Evolutionary conservation across 2,797 vertebrate species (phyloP).

Genomic region (Sylvilagus floridanus): DNA sequence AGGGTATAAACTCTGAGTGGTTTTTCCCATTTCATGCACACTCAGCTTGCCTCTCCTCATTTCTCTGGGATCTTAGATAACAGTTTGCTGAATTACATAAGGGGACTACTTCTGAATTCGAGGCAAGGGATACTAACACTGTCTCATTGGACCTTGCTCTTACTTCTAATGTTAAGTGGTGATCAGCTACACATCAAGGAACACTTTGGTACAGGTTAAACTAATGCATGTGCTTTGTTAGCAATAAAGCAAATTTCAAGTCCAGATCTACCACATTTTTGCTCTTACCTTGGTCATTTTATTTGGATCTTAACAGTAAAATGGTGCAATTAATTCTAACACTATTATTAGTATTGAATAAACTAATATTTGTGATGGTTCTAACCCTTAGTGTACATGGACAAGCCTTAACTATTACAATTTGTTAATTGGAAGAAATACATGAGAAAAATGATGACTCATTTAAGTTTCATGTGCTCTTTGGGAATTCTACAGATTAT

Average conservation of each 20-base stretch:
- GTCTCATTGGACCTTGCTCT: neutral
- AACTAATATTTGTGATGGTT: constrained; percentile 24
- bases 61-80: constrained; percentile 21
- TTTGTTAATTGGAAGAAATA: neutral
- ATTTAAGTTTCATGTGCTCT: neutral
- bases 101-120: neutral
- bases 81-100: neutral
- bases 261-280: neutral
- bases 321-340: neutral
- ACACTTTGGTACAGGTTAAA: neutral
- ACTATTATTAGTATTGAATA: neutral
- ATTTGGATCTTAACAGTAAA: constrained; percentile 19
- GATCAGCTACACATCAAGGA: neutral
- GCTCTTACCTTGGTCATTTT: neutral
- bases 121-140: neutral
- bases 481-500: constrained; percentile 7
- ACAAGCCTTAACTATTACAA: neutral
- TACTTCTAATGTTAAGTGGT: neutral
- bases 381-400: neutral
- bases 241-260: constrained; percentile 13
- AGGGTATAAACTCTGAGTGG: neutral
- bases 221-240: neutral
- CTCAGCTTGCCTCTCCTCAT: neutral
- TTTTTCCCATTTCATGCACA: neutral
- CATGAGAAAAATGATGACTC: neutral